Evolutionary conservation across 2,888 invertebrate species (phyloP), one percentile per base, ranked within the genome.

Genomic region (Stratiomys singularior): DNA sequence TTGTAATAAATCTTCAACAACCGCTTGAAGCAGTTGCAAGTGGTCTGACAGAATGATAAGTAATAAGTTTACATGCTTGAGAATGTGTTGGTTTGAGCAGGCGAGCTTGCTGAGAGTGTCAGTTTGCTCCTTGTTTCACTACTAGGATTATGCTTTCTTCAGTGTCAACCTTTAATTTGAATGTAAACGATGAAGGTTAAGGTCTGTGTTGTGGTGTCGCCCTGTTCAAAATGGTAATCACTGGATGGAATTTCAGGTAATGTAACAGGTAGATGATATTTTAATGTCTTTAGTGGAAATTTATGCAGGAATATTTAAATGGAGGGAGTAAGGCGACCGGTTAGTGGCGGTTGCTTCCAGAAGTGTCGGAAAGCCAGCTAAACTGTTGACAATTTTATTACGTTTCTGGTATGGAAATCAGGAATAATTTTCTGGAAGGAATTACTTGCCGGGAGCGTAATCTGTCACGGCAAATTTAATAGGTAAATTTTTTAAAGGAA

Each of bases 311-410:
- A 52, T 9, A 37, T 37, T 37, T 37, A 5, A 37, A n/a, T n/a
- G 37, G 37, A 37, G 3, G 3, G 5, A 37, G 37, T n/a, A n/a
- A 37, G 37, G 9, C 37, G 37, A 9, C 37, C 37, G 37, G 37
- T 37, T 9, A 37, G 37, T 5, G 37, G 37, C 9, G 37, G n/a
- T 9, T 37, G 9, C 9, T 37, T 9, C 7, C 7, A 52, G 4
- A 15, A 52, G 15, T 52, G 15, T 3, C 15, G 52, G 52, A 13
- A 52, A 52, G 15, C 52, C 52, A 52, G 52, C 15, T n/a, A 52
- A 52, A 52, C 15, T 5, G 52, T 52, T 52, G 52, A 52, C 52
- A 52, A 52, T 52, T 52, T 52, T 52, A 52, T 52, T 52, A 52
- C 52, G 15, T 52, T 18, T 52, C 15, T 5, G 3, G 37, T 3